A percentile compares a stretch with the other conserved stretches of the same genome.
These are phyloP conservation scores for Solenodon paradoxus DNA, from an alignment of 2,113 vertebrate species.

Conservation along the genomic window DNA sequence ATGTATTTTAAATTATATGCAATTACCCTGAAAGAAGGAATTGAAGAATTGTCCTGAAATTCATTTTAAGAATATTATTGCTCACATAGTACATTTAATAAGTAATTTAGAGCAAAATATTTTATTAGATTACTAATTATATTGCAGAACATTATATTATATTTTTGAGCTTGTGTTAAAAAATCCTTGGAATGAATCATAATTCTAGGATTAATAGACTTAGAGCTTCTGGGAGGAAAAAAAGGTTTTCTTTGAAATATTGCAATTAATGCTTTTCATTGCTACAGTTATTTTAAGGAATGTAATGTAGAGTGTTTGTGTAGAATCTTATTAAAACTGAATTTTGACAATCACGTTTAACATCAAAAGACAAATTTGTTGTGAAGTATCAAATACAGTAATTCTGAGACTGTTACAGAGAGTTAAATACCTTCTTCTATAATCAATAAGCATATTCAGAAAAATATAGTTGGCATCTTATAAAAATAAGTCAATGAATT, in stretches of 20 bases:
- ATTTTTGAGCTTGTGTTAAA: slow-evolving; percentile 69
- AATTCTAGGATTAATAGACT: slow-evolving; percentile 61
- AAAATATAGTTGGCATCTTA: not conserved
- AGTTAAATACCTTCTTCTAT: not conserved
- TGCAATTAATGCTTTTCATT: not conserved
- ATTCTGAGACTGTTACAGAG: slow-evolving; percentile 1
- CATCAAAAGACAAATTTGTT: slow-evolving; percentile 45
- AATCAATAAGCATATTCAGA: not conserved
- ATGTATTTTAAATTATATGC: slow-evolving; percentile 76
- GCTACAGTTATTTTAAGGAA: slow-evolving; percentile 42
- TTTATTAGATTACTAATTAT: slow-evolving; percentile 74
- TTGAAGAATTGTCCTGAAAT: slow-evolving; percentile 76
- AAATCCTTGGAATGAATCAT: slow-evolving; percentile 69
- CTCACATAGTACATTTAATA: slow-evolving; percentile 72
- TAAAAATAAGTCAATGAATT: not conserved
- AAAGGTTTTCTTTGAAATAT: slow-evolving; percentile 59
- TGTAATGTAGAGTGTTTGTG: slow-evolving; percentile 42
- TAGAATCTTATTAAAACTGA: slow-evolving; percentile 53
- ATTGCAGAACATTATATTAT: slow-evolving; percentile 44
- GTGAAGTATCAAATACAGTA: slow-evolving; percentile 1
- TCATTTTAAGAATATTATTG: slow-evolving; percentile 77
- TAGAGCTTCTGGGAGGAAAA: slow-evolving; percentile 40
- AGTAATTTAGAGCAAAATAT: slow-evolving; percentile 66
- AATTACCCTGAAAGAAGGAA: slow-evolving; percentile 81
- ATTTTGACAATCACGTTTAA: slow-evolving; percentile 60